Percentiles rank a stretch among this genome's conserved stretches.
These are phyloP conservation scores for Agrilus biguttatus DNA, from an alignment of 2,888 invertebrate genomes.

Conservation along the genomic window DNA sequence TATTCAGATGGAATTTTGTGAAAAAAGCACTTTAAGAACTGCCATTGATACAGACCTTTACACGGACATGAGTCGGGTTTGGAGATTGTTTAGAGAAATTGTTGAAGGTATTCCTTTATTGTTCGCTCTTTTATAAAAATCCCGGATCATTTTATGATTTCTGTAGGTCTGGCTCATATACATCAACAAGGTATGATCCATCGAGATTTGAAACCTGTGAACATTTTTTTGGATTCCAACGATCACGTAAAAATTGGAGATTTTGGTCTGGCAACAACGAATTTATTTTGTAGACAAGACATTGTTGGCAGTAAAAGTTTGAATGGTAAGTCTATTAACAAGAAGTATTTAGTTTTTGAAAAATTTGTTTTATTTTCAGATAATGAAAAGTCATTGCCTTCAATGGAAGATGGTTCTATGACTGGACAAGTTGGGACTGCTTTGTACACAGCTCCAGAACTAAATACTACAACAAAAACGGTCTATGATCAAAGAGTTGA, in stretches of 20 bases:
- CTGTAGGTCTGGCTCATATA: constrained; percentile 61
- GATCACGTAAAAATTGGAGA: constrained; percentile 97
- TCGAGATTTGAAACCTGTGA: constrained; percentile 74
- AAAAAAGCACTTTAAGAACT: constrained; percentile 79
- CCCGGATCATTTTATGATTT: not conserved
- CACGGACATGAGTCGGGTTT: constrained; percentile 64
- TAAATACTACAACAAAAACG: constrained; percentile 55
- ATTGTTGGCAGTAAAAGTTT: constrained; percentile 14
- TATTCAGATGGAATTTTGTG: constrained; percentile 98
- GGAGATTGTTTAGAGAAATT: constrained; percentile 90
- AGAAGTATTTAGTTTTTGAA: not conserved
- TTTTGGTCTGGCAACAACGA: constrained; percentile 88
- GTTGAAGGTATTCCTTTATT: constrained; percentile 49
- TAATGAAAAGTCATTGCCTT: constrained; percentile 18
- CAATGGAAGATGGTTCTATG: constrained; percentile 34
- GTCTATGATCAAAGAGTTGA: constrained; percentile 77
- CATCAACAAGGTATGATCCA: constrained; percentile 87
- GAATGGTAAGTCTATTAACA: constrained; percentile 9
- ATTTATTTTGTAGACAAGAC: constrained; percentile 30
- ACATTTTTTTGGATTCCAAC: constrained; percentile 87
- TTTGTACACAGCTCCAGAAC: constrained; percentile 89
- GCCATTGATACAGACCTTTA: constrained; percentile 76
- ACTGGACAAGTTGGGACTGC: constrained; percentile 88
- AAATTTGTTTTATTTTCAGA: constrained; percentile 11
- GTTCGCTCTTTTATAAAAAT: not conserved